phyloP scores from a whole-genome alignment of 2,797 vertebrate species.

The Chloroceryle inda region DNA sequence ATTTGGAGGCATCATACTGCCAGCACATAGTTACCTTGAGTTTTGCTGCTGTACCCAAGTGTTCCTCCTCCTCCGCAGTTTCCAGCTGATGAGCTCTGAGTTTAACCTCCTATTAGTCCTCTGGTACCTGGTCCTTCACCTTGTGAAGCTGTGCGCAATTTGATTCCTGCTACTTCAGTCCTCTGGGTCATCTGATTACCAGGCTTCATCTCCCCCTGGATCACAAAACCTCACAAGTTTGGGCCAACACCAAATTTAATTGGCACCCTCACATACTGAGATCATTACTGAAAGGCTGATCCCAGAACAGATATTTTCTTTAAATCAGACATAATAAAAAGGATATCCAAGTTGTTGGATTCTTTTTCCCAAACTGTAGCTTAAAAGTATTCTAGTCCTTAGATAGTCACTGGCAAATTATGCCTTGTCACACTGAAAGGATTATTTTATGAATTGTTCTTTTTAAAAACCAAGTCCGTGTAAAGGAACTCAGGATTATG shows the following conservation, averaged over 20 bases:
- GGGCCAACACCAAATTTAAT: neutral
- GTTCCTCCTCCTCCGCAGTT: neutral
- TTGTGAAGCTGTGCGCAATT: neutral
- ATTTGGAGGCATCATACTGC: neutral
- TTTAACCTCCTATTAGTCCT: neutral
- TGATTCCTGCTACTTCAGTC: neutral
- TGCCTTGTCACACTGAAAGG: neutral
- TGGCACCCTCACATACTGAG: neutral
- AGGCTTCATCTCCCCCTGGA: neutral
- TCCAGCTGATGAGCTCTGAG: neutral
- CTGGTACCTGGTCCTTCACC: neutral
- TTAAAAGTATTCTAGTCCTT: neutral
- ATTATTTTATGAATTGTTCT: neutral
- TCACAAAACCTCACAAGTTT: neutral
- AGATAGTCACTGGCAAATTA: neutral
- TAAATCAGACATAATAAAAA: neutral
- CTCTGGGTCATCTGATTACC: neutral
- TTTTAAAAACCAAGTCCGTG: neutral
- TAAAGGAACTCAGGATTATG: neutral
- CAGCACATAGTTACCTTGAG: neutral
- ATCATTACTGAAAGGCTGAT: neutral
- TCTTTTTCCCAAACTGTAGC: neutral
- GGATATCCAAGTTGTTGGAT: neutral
- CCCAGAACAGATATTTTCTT: neutral
- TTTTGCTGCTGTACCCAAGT: neutral